phyloP scores from a whole-genome alignment of 2,888 invertebrate genomes.

The Andrena hattorfiana region DNA sequence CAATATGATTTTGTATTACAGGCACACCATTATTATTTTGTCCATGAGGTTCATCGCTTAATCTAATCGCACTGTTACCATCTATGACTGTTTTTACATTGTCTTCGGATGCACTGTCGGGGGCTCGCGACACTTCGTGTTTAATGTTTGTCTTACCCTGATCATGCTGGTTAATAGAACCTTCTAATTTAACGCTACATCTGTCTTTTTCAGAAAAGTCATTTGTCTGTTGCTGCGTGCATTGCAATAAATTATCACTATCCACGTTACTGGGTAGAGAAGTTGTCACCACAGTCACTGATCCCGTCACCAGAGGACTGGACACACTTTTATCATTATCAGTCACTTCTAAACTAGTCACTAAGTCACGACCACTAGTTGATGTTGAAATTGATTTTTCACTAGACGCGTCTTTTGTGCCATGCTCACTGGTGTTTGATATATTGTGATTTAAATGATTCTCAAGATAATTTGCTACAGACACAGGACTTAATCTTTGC shows the following conservation, averaged over 20 bases:
- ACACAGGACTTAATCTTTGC: constrained; percentile 77
- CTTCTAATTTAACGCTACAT: constrained; percentile 71
- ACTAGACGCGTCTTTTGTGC: constrained; percentile 62
- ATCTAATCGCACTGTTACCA: constrained; percentile 74
- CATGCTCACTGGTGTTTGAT: constrained; percentile 71
- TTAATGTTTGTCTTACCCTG: constrained; percentile 70
- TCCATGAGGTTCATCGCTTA: constrained; percentile 75
- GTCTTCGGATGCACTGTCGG: constrained; percentile 62
- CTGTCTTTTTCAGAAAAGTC: constrained; percentile 70
- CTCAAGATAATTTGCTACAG: constrained; percentile 77
- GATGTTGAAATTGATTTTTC: constrained; percentile 62
- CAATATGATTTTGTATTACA: constrained; percentile 81
- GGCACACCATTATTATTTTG: constrained; percentile 81
- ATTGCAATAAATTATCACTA: constrained; percentile 78
- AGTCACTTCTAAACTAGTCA: constrained; percentile 62
- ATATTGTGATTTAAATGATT: constrained; percentile 77
- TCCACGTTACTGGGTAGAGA: constrained; percentile 62
- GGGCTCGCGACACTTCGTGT: constrained; percentile 51
- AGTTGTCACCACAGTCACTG: constrained; percentile 71
- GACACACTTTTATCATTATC: constrained; percentile 65
- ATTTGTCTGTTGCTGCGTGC: constrained; percentile 72
- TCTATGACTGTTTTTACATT: constrained; percentile 65
- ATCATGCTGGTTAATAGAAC: constrained; percentile 70
- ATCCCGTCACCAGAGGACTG: constrained; percentile 71
- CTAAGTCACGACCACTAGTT: constrained; percentile 62